Percentiles rank a stretch among this genome's conserved stretches.
These are phyloP conservation scores for Channa maculata DNA, from an alignment of 2,113 vertebrate species.

Conservation along the genomic window DNA sequence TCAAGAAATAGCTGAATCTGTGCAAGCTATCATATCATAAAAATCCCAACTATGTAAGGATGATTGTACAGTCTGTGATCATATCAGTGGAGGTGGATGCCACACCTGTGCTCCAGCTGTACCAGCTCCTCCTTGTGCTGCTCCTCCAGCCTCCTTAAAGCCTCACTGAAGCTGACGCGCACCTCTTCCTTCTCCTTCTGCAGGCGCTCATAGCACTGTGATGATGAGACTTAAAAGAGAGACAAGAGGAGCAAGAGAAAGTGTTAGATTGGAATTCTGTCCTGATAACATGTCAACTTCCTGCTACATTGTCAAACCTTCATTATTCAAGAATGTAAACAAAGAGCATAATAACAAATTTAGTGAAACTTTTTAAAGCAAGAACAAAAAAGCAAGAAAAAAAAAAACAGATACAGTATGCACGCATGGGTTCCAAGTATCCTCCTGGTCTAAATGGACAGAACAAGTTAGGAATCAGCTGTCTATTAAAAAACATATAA, in stretches of 20 bases:
- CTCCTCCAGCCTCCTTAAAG: conserved; percentile 86
- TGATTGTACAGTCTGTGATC: too few species aligned
- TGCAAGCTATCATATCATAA: neutral
- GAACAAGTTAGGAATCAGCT: neutral
- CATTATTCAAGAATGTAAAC: too few species aligned
- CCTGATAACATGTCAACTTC: too few species aligned
- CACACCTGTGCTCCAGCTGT: conserved; percentile 87
- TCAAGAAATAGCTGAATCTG: neutral
- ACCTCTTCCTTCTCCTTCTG: conserved; percentile 90
- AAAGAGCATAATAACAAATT: too few species aligned
- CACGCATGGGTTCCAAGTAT: neutral
- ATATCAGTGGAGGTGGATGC: neutral
- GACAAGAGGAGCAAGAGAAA: neutral
- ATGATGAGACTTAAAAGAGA: conserved; percentile 78
- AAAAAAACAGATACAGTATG: too few species aligned
- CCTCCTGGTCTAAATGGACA: neutral
- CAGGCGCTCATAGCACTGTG: conserved; percentile 87
- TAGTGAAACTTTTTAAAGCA: too few species aligned
- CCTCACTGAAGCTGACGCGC: conserved; percentile 84
- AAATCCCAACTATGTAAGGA: too few species aligned
- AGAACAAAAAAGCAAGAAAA: too few species aligned
- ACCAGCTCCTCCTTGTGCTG: conserved; percentile 88
- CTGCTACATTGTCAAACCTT: too few species aligned
- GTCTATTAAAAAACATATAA: neutral
- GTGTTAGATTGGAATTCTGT: neutral